phyloP scores from a whole-genome alignment of 2,113 vertebrate species.

The Rhinichthys klamathensis region DNA sequence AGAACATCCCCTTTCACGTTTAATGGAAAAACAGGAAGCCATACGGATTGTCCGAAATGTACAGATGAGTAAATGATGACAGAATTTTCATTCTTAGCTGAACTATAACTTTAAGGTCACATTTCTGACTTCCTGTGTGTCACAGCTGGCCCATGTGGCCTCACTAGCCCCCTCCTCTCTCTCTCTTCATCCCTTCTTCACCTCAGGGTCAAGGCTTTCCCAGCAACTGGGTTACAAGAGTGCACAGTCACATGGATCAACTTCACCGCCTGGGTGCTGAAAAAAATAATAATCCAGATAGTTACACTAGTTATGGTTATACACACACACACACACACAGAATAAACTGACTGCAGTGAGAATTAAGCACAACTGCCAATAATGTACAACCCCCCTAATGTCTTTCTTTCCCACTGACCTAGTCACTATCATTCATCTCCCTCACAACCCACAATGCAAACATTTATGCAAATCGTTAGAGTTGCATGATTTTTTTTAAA shows the following conservation, averaged over 20 bases:
- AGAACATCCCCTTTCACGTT: background rate
- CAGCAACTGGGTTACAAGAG: slow-evolving; percentile 51
- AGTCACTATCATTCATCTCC: background rate
- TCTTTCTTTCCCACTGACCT: no score
- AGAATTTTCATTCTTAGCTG: background rate
- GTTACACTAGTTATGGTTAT: background rate
- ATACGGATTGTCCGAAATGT: background rate
- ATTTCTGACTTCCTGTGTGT: slow-evolving; percentile 47
- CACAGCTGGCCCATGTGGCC: slow-evolving; percentile 17
- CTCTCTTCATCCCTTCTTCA: slow-evolving; percentile 33
- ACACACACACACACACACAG: background rate
- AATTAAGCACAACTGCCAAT: background rate
- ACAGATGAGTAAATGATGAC: background rate
- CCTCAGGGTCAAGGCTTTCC: slow-evolving; percentile 55
- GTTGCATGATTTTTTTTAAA: no score
- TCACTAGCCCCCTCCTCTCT: slow-evolving; percentile 8
- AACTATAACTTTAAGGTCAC: slow-evolving; percentile 21
- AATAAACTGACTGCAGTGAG: background rate
- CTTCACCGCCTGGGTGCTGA: background rate
- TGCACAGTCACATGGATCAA: slow-evolving; percentile 42
- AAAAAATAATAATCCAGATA: background rate
- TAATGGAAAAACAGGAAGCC: background rate
- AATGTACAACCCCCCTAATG: background rate
- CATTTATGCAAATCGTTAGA: no score
- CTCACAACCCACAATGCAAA: background rate